Base-by-base conservation (phyloP, 1,140 invertebrate species). In the Pogonomyrmex barbatus region DNA sequence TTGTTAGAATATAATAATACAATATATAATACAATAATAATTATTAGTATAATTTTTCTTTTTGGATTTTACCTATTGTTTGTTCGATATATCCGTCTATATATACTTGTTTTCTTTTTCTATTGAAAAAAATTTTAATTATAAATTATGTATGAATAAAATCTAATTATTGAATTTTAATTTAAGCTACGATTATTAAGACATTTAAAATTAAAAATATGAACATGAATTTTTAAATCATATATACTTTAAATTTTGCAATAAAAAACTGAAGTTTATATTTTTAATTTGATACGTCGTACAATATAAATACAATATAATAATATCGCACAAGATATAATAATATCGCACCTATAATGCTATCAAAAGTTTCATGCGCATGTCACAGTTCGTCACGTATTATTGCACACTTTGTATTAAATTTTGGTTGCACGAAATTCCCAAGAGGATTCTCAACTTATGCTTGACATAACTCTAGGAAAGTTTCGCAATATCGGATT, bases 401-500 rank as follows among this genome's bases (percentile, higher is more conserved):
- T 79, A 79, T 79, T 39, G 60, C 68, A 81, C 12, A 39, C 56
- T 67, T 68, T 70, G 6, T 68, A 33, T 68, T 81, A 81, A 70
- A 81, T 81, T 68, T 68, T 0, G 9, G 6, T 79, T 24, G 36
- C 24, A 12, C 12, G 1, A 81, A 54, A n/a, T 42, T 70, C 50
- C 2, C 36, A 45, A 33, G 36, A 42, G 47, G 33, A 56, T 30
- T 70, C 8, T 36, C 12, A 54, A 39, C 9, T 50, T 68, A 67
- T 17, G 6, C 33, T 36, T n/a, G 2, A 24, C 33, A 17, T 14
- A 52, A 12, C 47, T 79, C 30, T 24, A 6, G 3, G 8, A n/a
- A 77, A 62, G 12, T 77, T 47, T 60, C 24, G 9, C 36, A 47
- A 14, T 68, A 81, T 70, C 47, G 8, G 12, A 30, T 79, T 54